Evolutionary conservation across 2,888 invertebrate genomes (phyloP).

Genomic region (Papilio elwesi): DNA sequence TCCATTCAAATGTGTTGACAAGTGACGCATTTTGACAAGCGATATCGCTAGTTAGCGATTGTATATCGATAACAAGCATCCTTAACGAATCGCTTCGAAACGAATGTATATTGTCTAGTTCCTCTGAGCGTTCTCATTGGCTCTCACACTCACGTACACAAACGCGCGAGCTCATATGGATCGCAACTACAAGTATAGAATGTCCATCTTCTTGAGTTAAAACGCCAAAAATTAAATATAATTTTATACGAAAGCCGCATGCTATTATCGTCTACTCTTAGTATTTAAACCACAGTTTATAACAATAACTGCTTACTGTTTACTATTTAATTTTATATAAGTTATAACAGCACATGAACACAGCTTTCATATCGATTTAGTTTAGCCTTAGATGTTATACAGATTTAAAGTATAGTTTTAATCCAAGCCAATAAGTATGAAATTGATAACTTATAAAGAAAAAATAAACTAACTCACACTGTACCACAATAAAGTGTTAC

Average conservation of each 20-base stretch:
- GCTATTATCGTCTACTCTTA: conserved; percentile 10
- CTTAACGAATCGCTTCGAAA: no score
- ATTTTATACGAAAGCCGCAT: conserved; percentile 21
- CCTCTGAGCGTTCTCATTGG: neutral
- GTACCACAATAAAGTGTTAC: neutral
- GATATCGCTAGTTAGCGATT: no score
- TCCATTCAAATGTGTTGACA: no score
- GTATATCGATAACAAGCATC: no score
- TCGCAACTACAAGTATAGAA: neutral
- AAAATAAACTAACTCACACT: conserved; percentile 34
- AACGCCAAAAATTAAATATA: neutral
- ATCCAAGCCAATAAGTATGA: neutral
- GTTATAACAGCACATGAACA: neutral
- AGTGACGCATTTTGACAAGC: no score
- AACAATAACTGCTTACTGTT: neutral
- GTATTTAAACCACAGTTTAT: neutral
- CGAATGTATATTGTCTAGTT: no score
- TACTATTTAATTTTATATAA: conserved; percentile 2
- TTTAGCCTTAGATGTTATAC: neutral
- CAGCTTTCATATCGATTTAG: neutral
- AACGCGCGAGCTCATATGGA: no score
- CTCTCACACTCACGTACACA: neutral
- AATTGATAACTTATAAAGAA: neutral
- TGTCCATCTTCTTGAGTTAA: neutral
- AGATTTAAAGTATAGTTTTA: neutral